phyloP scores from a whole-genome alignment of 2,888 invertebrate species.

The Lomographa bimaculata region DNA sequence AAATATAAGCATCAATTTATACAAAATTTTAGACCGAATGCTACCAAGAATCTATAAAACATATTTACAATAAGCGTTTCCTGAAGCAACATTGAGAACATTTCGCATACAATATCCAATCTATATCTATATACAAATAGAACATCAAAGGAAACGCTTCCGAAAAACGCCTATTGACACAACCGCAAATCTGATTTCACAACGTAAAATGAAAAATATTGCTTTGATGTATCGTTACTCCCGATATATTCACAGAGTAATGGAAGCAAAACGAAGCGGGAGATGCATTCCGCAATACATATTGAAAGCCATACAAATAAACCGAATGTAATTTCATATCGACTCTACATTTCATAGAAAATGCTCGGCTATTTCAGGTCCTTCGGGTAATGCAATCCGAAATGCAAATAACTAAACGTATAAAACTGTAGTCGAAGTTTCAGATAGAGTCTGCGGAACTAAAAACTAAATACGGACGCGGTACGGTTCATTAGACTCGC shows the following conservation, averaged over 20 bases:
- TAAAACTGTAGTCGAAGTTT: slow-evolving; percentile 46
- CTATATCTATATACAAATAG: too few relatives aligned
- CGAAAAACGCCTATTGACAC: slow-evolving; percentile 51
- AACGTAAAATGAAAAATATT: slow-evolving; percentile 64
- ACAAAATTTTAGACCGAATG: too few relatives aligned
- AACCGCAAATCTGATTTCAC: slow-evolving; percentile 63
- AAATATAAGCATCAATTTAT: too few relatives aligned
- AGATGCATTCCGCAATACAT: slow-evolving; percentile 38
- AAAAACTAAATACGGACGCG: slow-evolving; percentile 49
- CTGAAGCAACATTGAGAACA: too few relatives aligned
- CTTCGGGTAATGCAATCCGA: slow-evolving; percentile 47
- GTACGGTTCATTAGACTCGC: slow-evolving; percentile 62
- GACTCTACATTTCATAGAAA: slow-evolving; percentile 40
- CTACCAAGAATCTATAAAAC: too few relatives aligned
- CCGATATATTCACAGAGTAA: slow-evolving; percentile 59
- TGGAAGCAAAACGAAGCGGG: slow-evolving; percentile 54
- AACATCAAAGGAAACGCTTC: slow-evolving; percentile 40
- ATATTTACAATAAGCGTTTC: slow-evolving; percentile 5
- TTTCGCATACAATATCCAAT: too few relatives aligned
- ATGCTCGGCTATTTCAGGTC: slow-evolving; percentile 32
- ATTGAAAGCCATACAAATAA: slow-evolving; percentile 45
- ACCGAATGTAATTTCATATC: slow-evolving; percentile 48
- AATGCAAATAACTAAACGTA: slow-evolving; percentile 54
- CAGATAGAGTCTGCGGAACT: slow-evolving; percentile 50
- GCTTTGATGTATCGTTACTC: slow-evolving; percentile 57